Conservation (phyloP, 2,113 vertebrate genomes). For the Oryctolagus cuniculus region DNA sequence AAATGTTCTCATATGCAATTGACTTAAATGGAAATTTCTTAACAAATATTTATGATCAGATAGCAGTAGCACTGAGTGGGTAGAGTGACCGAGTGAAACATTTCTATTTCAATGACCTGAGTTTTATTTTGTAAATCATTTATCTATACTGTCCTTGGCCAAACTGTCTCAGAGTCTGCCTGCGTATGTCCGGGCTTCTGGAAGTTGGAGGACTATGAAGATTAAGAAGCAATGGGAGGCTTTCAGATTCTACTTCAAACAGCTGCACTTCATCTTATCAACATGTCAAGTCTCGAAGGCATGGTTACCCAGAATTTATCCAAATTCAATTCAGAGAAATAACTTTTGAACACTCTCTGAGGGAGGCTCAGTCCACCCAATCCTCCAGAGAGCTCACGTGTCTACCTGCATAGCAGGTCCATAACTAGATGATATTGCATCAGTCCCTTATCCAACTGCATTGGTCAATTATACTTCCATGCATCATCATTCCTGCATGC, state of each 20-base stretch:
- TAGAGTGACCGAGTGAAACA: neutral
- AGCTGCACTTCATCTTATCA: neutral
- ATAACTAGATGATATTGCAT: rapidly evolving
- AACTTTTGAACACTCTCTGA: neutral
- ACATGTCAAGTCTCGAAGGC: neutral
- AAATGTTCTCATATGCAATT: neutral
- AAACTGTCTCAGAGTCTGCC: neutral
- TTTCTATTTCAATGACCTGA: neutral
- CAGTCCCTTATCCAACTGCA: neutral
- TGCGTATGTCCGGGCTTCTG: neutral
- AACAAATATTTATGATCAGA: neutral
- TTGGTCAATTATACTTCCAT: neutral
- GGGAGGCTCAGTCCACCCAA: neutral
- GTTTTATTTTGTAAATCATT: neutral
- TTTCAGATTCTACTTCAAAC: neutral
- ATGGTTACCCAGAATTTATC: too few species aligned
- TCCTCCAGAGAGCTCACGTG: neutral
- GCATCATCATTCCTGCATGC: neutral
- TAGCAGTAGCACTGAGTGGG: neutral
- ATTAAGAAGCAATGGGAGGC: neutral
- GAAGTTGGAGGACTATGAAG: neutral
- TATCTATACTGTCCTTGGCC: neutral
- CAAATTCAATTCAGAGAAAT: neutral
- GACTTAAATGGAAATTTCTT: neutral
- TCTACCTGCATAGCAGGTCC: neutral